A percentile compares a stretch with the other conserved stretches of the same genome.
Conservation (phyloP, 2,888 invertebrate species). For the Meliscaeva auricollis region DNA sequence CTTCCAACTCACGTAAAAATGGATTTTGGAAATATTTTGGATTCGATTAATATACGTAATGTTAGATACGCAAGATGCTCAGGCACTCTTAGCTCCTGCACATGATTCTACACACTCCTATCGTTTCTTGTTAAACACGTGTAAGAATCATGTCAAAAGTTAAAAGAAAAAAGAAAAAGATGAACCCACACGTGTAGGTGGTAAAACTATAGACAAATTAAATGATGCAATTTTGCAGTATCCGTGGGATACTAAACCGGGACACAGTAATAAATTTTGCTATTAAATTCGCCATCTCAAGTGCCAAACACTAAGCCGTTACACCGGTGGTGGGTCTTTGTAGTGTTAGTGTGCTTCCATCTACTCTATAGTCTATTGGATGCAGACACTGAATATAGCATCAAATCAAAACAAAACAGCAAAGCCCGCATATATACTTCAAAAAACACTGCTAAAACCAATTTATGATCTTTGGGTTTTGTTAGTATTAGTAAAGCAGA, state of each 20-base stretch:
- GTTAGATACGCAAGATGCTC: not conserved
- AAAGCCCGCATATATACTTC: constrained; percentile 40
- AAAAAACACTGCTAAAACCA: constrained; percentile 7
- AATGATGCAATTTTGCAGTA: constrained; percentile 58
- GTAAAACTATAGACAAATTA: not conserved
- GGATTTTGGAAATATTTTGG: no score
- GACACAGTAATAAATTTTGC: constrained; percentile 58
- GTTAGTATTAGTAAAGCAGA: constrained; percentile 14
- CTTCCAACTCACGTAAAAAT: no score
- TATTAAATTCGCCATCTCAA: constrained; percentile 48
- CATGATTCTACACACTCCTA: not conserved
- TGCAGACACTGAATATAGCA: constrained; percentile 20
- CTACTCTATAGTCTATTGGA: not conserved
- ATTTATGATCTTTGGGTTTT: constrained; percentile 36
- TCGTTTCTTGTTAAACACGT: constrained; percentile 11
- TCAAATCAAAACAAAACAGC: constrained; percentile 20
- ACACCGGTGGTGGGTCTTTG: not conserved
- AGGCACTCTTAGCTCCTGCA: not conserved
- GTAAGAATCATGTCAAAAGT: constrained; percentile 5
- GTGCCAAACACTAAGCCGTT: constrained; percentile 15
- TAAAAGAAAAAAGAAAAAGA: no score
- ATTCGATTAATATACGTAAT: no score
- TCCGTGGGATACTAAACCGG: constrained; percentile 58
- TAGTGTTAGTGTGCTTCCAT: not conserved
- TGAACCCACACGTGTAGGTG: constrained; percentile 12